A percentile compares a stretch with the other conserved stretches of the same genome.
Evolutionary conservation across 2,113 vertebrate species (phyloP).

Genomic region (Alethe diademata): DNA sequence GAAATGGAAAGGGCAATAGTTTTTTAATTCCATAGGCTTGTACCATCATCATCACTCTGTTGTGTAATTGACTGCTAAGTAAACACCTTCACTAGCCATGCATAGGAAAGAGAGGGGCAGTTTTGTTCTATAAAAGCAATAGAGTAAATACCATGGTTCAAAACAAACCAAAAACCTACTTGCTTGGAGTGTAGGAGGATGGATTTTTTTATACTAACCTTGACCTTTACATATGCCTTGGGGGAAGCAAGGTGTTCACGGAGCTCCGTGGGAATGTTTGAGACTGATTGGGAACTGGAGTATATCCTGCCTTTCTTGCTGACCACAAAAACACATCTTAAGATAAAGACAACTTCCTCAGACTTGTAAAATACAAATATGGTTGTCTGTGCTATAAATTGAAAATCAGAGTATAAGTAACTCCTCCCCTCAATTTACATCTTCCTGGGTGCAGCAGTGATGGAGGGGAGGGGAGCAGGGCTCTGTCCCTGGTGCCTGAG

Average conservation of each 20-base stretch:
- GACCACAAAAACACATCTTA: slow-evolving; percentile 43
- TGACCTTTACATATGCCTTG: slow-evolving; percentile 5
- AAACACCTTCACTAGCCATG: neutral
- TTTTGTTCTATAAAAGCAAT: neutral
- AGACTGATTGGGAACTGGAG: neutral
- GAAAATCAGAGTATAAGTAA: neutral
- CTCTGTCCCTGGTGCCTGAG: neutral
- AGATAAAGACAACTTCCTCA: slow-evolving; percentile 12
- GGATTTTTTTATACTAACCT: neutral
- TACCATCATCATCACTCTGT: neutral
- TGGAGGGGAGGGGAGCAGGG: neutral
- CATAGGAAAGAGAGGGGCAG: neutral
- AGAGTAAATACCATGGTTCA: neutral
- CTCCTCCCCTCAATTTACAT: neutral
- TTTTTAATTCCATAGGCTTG: neutral
- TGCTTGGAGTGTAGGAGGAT: neutral
- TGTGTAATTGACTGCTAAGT: neutral
- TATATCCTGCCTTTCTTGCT: slow-evolving; percentile 39
- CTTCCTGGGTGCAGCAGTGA: neutral
- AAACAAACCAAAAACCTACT: neutral
- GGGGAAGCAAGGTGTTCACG: neutral
- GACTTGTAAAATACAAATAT: neutral
- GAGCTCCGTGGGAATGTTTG: slow-evolving; percentile 14
- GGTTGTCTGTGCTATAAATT: neutral
- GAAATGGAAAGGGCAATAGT: neutral